These are phyloP conservation scores for Buteo buteo DNA, from an alignment of 2,113 vertebrate genomes.

Conservation along the genomic window DNA sequence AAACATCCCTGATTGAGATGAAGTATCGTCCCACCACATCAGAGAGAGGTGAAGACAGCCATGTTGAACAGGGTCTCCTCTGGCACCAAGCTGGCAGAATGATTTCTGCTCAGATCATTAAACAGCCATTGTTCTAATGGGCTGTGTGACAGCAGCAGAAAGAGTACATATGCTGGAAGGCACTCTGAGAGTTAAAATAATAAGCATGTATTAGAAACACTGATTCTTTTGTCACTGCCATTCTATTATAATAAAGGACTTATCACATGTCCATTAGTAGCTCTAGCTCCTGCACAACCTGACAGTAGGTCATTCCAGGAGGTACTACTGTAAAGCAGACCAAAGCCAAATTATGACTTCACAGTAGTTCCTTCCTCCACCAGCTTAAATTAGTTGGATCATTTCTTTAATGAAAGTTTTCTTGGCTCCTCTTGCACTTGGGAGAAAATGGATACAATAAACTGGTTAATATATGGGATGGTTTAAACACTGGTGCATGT, in stretches of 20 bases:
- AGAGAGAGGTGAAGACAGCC: neutral
- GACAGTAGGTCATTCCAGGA: neutral
- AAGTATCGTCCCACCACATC: neutral
- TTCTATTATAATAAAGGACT: neutral
- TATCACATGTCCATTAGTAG: neutral
- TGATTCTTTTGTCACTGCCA: neutral
- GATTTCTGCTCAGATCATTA: neutral
- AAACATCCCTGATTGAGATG: neutral
- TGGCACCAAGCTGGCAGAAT: neutral
- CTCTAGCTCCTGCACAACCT: neutral
- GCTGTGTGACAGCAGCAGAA: neutral
- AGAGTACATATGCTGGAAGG: neutral
- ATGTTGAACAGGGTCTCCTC: neutral
- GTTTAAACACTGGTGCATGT: neutral
- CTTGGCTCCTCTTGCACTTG: neutral
- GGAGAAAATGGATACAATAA: neutral
- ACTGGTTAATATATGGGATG: neutral
- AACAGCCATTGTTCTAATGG: neutral
- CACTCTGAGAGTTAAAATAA: neutral
- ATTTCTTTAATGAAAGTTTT: neutral
- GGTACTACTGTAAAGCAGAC: neutral
- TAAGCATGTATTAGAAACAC: neutral
- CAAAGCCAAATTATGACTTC: constrained; percentile 36
- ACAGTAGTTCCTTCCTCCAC: neutral
- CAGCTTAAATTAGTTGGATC: neutral